Base-by-base conservation (phyloP, 2,113 vertebrate species). In the Trochalopteron elliotii region DNA sequence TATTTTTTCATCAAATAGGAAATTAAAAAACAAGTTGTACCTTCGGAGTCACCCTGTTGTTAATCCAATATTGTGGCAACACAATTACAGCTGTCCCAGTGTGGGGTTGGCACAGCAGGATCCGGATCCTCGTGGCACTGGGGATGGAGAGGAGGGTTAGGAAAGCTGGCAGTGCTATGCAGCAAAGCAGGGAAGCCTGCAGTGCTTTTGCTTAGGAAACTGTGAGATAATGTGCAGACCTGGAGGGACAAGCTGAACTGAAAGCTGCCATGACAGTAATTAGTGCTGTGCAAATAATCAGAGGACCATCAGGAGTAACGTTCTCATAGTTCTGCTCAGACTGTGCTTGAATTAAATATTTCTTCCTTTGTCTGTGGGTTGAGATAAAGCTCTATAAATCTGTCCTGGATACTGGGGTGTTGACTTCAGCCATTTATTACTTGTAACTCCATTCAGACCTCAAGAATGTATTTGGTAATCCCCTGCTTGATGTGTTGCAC, bases 51-150 rank as follows among this genome's bases (percentile, higher is more conserved):
- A 10, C 44, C 0, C 4, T 23, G 53, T 16, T 87, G 35, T 77
- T 95, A 93, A 94, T 90, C 90, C 88, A 81, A 10, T 96, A 39
- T 96, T 93, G 92, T 90, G 95, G 93, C 92, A 96, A 93, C 90
- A 95, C 83, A 88, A 78, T 77, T 90, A 92, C 21, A 71, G 71
- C 64, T 90, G 79, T 15, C 68, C 61, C 79, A 65, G 27, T 1
- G 11, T 1, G 11, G 75, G 35, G 47, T 57, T 0, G 0, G 39
- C 72, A 17, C 79, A 50, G 88, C 85, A 78, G 79, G 75, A 83
- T 71, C 75, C 7, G 13, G 90, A 90, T 77, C 55, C 47, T 30
- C 0, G 0, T 44, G 82, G 42, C 71, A 47, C 2, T 22, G 50
- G 44, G 50, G 7, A 1, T 19, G 59, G 68, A 67, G 75, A 30